Conservation (phyloP, 2,888 invertebrate genomes). For the Tinea trinotella region DNA sequence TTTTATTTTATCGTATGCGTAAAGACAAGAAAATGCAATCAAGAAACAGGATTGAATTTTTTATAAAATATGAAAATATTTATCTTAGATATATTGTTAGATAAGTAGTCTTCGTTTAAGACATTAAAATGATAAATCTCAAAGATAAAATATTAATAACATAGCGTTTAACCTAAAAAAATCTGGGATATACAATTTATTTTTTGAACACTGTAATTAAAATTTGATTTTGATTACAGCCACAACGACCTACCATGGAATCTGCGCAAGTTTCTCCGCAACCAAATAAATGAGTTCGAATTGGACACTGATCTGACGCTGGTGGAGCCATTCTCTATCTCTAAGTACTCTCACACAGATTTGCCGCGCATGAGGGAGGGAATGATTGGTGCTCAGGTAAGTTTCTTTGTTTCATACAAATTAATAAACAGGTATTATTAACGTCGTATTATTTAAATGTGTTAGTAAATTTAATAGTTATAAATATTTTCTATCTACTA, state of each 20-base stretch:
- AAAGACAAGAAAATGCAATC: neutral
- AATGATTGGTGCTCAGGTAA: slow-evolving; percentile 80
- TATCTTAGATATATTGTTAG: too few species aligned
- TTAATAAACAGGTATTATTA: too few species aligned
- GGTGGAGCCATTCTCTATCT: slow-evolving; percentile 75
- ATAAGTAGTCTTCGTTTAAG: too few species aligned
- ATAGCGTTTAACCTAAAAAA: too few species aligned
- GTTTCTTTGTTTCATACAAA: too few species aligned
- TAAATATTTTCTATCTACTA: too few species aligned
- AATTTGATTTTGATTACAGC: slow-evolving; percentile 34
- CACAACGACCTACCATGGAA: slow-evolving; percentile 83
- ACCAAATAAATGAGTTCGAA: slow-evolving; percentile 76
- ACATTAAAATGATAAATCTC: too few species aligned
- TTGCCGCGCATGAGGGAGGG: slow-evolving; percentile 75
- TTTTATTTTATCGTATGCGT: slow-evolving; percentile 20
- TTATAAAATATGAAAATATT: too few species aligned
- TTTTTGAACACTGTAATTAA: slow-evolving; percentile 32
- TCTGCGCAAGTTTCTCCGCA: slow-evolving; percentile 79
- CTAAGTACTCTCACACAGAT: slow-evolving; percentile 79
- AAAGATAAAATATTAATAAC: too few species aligned
- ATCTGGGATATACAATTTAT: slow-evolving; percentile 35
- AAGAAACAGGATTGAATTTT: too few species aligned
- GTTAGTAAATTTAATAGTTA: too few species aligned
- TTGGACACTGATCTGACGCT: slow-evolving; percentile 72
- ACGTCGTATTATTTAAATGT: too few species aligned